phyloP scores from a whole-genome alignment of 2,113 vertebrate genomes.

The Chloropsis cyanopogon region DNA sequence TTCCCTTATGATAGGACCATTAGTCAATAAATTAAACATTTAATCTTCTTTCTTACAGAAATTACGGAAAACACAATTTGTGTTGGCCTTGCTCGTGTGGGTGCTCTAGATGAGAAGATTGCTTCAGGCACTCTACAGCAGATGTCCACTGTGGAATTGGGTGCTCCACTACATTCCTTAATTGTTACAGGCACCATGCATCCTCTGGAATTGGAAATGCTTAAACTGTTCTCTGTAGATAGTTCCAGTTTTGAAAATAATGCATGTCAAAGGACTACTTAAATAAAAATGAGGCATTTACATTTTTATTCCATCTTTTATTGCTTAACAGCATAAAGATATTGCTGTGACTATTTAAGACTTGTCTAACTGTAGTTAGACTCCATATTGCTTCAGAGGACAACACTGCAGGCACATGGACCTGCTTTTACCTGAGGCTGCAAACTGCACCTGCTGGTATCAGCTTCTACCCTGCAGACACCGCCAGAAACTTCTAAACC shows the following conservation, averaged over 20 bases:
- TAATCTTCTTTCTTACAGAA: slow-evolving; percentile 44
- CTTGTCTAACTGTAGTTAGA: background rate
- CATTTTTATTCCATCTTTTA: background rate
- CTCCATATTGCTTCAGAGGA: background rate
- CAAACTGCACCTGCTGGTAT: background rate
- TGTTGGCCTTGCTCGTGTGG: slow-evolving; percentile 85
- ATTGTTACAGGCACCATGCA: slow-evolving; percentile 86
- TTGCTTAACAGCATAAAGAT: background rate
- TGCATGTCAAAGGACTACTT: background rate
- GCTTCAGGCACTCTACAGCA: slow-evolving; percentile 78
- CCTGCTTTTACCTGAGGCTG: background rate
- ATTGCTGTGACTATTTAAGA: background rate
- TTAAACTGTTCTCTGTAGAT: slow-evolving; percentile 80
- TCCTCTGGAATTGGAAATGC: slow-evolving; percentile 92
- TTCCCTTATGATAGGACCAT: background rate
- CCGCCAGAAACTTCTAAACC: background rate
- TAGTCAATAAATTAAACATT: background rate
- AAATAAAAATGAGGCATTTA: slow-evolving; percentile 15
- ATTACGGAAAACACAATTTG: slow-evolving; percentile 78
- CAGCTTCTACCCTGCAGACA: background rate
- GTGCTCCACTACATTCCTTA: slow-evolving; percentile 88
- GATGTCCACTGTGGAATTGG: slow-evolving; percentile 84
- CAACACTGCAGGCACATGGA: background rate
- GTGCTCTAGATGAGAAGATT: slow-evolving; percentile 84
- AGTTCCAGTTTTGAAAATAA: slow-evolving; percentile 51